A percentile compares a stretch with the other conserved stretches of the same genome.
Evolutionary conservation across 1,140 invertebrate genomes (phyloP).

Genomic region (Ectropis grisescens): DNA sequence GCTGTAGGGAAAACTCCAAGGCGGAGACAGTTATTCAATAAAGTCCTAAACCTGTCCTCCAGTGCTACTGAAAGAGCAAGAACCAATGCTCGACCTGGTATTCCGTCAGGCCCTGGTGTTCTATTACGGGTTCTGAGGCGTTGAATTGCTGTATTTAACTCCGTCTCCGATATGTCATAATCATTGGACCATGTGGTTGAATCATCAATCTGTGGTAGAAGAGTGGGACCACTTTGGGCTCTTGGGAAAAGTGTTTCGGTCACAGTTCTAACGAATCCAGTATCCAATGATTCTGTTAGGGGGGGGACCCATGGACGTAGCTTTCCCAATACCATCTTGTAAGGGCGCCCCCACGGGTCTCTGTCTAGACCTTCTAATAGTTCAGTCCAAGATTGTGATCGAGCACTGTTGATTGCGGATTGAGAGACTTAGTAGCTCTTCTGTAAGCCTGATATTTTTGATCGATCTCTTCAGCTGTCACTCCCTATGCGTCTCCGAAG

Average conservation of each 20-base stretch:
- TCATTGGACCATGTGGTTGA: too few species aligned
- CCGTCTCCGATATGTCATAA: too few species aligned
- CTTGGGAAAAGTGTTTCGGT: slow-evolving; percentile 5
- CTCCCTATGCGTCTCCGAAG: slow-evolving; percentile 3
- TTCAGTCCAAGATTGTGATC: slow-evolving; percentile 3
- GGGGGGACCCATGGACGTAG: slow-evolving; percentile 9
- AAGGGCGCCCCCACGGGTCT: slow-evolving; percentile 16
- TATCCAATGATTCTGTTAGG: slow-evolving; percentile 8
- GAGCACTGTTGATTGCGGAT: slow-evolving; percentile 8
- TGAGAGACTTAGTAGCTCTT: slow-evolving; percentile 7
- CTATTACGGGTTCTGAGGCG: too few species aligned
- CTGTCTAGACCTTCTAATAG: slow-evolving; percentile 11
- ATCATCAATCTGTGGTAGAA: too few species aligned
- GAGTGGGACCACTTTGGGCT: slow-evolving; percentile 1
- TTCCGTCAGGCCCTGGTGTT: too few species aligned
- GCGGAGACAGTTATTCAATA: too few species aligned
- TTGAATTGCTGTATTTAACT: too few species aligned
- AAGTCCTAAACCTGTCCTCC: too few species aligned
- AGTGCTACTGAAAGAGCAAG: too few species aligned
- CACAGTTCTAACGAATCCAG: slow-evolving; percentile 10
- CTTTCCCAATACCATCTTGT: slow-evolving; percentile 9
- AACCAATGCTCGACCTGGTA: too few species aligned
- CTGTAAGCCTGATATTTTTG: slow-evolving; percentile 1
- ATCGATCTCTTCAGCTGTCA: slow-evolving; percentile 1
- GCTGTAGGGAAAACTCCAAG: too few species aligned